Conservation (phyloP, 2,797 vertebrate species). For the Chelmon rostratus region DNA sequence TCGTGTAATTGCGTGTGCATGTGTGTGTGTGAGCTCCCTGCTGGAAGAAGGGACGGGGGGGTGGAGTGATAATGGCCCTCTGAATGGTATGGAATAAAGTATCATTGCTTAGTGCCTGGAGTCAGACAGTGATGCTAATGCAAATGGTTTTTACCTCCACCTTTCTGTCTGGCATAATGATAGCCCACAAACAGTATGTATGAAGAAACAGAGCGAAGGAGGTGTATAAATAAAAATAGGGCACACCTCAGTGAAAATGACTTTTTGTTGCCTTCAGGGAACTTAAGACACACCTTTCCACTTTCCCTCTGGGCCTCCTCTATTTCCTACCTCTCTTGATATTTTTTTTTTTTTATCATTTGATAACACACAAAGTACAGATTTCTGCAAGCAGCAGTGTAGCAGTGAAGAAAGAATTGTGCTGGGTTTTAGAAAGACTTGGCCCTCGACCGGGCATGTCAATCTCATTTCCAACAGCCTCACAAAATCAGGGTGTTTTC, state of each 20-base stretch:
- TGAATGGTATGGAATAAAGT: constrained; percentile 94
- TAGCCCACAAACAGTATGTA: constrained; percentile 88
- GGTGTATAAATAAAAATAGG: constrained; percentile 90
- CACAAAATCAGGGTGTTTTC: constrained; percentile 81
- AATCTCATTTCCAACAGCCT: constrained; percentile 85
- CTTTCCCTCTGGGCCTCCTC: constrained; percentile 74
- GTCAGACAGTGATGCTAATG: constrained; percentile 93
- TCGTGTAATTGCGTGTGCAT: constrained; percentile 82
- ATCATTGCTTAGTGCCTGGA: constrained; percentile 94
- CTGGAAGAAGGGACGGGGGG: constrained; percentile 85
- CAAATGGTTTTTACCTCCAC: constrained; percentile 85
- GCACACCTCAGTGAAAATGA: constrained; percentile 88
- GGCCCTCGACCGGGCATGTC: constrained; percentile 80
- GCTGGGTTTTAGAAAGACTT: constrained; percentile 78
- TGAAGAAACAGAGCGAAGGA: constrained; percentile 86
- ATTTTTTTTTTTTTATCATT: constrained; percentile 79
- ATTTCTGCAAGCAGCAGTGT: constrained; percentile 82
- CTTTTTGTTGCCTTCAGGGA: constrained; percentile 89
- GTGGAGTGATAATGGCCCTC: constrained; percentile 93
- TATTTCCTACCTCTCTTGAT: constrained; percentile 81
- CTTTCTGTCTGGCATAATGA: constrained; percentile 89
- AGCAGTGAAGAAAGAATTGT: constrained; percentile 57
- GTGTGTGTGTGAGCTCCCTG: constrained; percentile 81
- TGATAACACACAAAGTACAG: constrained; percentile 85
- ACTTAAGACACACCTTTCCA: constrained; percentile 84